Evolutionary conservation across 2,888 invertebrate genomes (phyloP).

Genomic region (Arctia plantaginis): DNA sequence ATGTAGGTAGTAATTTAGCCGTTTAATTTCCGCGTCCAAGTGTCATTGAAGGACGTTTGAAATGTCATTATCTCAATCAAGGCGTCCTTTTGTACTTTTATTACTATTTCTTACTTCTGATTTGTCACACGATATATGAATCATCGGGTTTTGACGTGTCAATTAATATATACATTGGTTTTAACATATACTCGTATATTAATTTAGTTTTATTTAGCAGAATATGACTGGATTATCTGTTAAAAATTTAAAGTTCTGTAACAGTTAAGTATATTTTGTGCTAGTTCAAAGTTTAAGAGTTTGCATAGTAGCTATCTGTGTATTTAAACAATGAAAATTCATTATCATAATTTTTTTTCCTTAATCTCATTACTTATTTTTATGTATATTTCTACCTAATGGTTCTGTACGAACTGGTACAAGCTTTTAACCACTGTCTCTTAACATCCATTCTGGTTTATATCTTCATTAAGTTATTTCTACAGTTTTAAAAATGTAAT

Average conservation of each 20-base stretch:
- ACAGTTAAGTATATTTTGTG: neutral
- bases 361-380: neutral
- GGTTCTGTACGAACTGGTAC: neutral
- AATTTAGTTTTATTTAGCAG: neutral
- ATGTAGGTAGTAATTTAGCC: conserved; percentile 76
- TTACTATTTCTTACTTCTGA: conserved; percentile 38
- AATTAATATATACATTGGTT: conserved; percentile 28
- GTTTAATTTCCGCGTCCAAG: conserved; percentile 79
- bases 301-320: neutral
- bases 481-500: neutral
- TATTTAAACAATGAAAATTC: neutral
- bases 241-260: neutral
- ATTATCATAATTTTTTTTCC: neutral
- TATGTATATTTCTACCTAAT: neutral
- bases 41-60: conserved; percentile 77
- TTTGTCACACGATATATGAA: conserved; percentile 39
- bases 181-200: neutral
- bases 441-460: neutral
- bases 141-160: conserved; percentile 34
- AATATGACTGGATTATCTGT: neutral
- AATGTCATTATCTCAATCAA: conserved; percentile 62
- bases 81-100: conserved; percentile 53
- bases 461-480: neutral
- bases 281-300: neutral
- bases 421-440: neutral